Evolutionary conservation across 2,888 invertebrate species (phyloP).

Genomic region (Caenorhabditis sp.): DNA sequence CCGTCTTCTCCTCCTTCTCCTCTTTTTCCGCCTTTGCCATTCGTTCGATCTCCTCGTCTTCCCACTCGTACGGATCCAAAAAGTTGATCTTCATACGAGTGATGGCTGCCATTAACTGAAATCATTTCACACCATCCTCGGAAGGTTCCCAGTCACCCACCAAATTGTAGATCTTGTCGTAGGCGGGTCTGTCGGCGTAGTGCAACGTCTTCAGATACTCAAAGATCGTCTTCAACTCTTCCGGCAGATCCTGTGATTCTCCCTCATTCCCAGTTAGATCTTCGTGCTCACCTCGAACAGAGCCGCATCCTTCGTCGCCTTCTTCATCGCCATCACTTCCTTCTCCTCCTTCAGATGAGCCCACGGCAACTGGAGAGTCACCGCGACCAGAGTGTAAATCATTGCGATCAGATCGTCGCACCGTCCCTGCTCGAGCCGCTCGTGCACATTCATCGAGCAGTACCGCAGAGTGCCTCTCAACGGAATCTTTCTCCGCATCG

Average conservation of each 20-base stretch:
- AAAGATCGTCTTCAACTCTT: slow-evolving; percentile 43
- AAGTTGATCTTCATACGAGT: slow-evolving; percentile 49
- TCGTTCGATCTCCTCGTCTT: slow-evolving; percentile 55
- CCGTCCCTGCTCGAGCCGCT: slow-evolving; percentile 17
- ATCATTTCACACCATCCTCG: neutral
- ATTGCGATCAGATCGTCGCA: slow-evolving; percentile 30
- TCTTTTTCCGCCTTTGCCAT: slow-evolving; percentile 35
- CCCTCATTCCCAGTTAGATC: no score
- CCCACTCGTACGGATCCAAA: slow-evolving; percentile 59
- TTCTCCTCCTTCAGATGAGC: slow-evolving; percentile 44
- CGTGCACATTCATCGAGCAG: slow-evolving; percentile 37
- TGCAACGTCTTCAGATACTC: slow-evolving; percentile 45
- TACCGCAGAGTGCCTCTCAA: slow-evolving; percentile 25
- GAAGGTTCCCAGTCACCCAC: neutral
- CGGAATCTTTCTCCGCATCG: slow-evolving; percentile 8
- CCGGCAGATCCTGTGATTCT: slow-evolving; percentile 29
- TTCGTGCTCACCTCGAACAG: slow-evolving; percentile 25
- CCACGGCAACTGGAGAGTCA: slow-evolving; percentile 54
- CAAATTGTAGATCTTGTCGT: slow-evolving; percentile 50
- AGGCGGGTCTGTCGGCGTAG: slow-evolving; percentile 43
- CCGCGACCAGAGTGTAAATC: slow-evolving; percentile 28
- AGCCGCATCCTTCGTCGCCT: slow-evolving; percentile 33
- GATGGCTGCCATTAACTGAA: slow-evolving; percentile 52
- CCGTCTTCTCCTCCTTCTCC: slow-evolving; percentile 19
- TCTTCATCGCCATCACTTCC: slow-evolving; percentile 52